phyloP scores from a whole-genome alignment of 2,888 invertebrate species.

The Epistrophe eligans region DNA sequence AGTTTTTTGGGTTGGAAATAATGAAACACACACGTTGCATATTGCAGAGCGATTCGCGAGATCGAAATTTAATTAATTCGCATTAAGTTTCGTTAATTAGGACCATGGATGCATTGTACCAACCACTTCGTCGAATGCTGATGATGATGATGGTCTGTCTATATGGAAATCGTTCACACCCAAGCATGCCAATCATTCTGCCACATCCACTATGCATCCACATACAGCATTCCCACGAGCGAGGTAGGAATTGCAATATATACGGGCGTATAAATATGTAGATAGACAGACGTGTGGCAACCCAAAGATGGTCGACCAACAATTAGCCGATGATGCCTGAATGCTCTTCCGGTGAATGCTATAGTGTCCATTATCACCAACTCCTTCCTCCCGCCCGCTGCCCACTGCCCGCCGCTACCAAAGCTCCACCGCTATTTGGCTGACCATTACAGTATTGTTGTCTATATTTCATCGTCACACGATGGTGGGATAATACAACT shows the following conservation, averaged over 20 bases:
- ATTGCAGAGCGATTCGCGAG: slow-evolving; percentile 45
- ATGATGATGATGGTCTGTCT: slow-evolving; percentile 10
- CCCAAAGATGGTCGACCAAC: slow-evolving; percentile 69
- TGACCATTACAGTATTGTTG: slow-evolving; percentile 33
- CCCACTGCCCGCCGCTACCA: no score
- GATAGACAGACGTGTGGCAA: slow-evolving; percentile 30
- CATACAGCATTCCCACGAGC: slow-evolving; percentile 2
- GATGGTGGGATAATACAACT: background rate
- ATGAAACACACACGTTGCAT: slow-evolving; percentile 49
- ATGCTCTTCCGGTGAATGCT: slow-evolving; percentile 52
- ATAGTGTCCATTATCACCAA: slow-evolving; percentile 50
- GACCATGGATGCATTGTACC: slow-evolving; percentile 53
- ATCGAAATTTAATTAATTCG: slow-evolving; percentile 74
- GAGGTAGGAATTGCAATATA: background rate
- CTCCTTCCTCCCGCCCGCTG: background rate
- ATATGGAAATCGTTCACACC: slow-evolving; percentile 49
- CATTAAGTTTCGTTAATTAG: slow-evolving; percentile 73
- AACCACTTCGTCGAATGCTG: slow-evolving; percentile 15
- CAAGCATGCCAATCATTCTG: slow-evolving; percentile 26
- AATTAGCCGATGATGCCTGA: slow-evolving; percentile 67
- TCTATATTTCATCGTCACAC: background rate
- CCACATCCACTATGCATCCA: slow-evolving; percentile 7
- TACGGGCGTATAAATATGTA: background rate
- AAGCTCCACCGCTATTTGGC: background rate
- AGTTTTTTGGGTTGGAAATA: slow-evolving; percentile 62